Percentiles rank a stretch among this genome's conserved stretches.
Conservation (phyloP, 2,113 vertebrate species). For the Planiliza haematocheilus region DNA sequence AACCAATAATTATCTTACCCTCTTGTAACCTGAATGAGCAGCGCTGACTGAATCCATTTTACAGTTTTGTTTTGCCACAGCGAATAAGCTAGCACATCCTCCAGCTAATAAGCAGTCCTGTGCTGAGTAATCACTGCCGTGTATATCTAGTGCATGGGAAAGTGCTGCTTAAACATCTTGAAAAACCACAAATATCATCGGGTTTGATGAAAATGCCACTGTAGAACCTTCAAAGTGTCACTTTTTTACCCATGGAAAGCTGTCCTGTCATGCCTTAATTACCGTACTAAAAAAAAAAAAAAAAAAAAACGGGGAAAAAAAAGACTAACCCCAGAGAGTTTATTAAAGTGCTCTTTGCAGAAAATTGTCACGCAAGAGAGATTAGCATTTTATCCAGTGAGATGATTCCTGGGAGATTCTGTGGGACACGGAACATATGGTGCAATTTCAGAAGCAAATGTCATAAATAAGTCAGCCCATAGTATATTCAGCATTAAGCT, state of each 20-base stretch:
- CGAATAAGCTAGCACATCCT: conserved; percentile 14
- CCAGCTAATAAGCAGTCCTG: conserved; percentile 25
- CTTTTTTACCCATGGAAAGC: neutral
- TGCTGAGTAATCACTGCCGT: conserved; percentile 40
- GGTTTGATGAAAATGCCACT: conserved; percentile 10
- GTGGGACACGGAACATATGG: neutral
- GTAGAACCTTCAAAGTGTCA: conserved; percentile 8
- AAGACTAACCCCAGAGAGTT: neutral
- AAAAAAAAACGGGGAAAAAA: too few relatives aligned
- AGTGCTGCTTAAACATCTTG: conserved; percentile 21
- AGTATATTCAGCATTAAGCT: too few relatives aligned
- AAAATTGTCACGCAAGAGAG: neutral
- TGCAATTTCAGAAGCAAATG: too few relatives aligned
- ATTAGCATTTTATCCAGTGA: neutral
- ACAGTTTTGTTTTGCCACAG: conserved; percentile 7
- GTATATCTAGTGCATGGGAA: conserved; percentile 9
- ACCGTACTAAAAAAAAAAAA: neutral
- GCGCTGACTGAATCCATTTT: too few relatives aligned
- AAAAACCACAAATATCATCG: conserved; percentile 18
- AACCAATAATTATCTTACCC: neutral
- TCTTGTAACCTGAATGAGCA: neutral
- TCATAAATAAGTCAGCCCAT: too few relatives aligned
- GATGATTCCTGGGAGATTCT: conserved; percentile 1
- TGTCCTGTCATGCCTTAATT: conserved; percentile 17
- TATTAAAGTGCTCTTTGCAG: neutral